phyloP scores from a whole-genome alignment of 2,113 vertebrate species.

The Eclectus roratus region DNA sequence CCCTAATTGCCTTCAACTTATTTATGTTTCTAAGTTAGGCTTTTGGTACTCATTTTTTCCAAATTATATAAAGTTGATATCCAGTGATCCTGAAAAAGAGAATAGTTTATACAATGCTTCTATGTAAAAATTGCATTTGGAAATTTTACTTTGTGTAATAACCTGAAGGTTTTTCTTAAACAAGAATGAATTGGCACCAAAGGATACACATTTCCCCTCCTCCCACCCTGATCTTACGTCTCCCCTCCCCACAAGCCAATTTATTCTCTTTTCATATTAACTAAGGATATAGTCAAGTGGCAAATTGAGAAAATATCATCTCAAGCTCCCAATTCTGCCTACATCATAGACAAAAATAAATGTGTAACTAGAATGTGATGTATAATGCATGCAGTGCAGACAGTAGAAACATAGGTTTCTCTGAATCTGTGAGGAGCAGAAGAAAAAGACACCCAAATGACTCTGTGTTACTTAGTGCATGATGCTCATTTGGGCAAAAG shows the following conservation, averaged over 20 bases:
- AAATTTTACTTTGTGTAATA: neutral
- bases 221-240: neutral
- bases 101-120: neutral
- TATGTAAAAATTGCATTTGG: neutral
- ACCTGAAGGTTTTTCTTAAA: neutral
- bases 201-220: rapidly evolving
- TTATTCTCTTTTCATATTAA: neutral
- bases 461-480: neutral
- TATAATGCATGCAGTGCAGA: neutral
- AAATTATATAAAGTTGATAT: neutral
- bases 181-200: neutral
- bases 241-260: neutral
- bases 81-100: neutral
- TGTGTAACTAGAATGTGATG: neutral
- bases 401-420: neutral
- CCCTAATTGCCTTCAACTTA: neutral
- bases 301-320: neutral
- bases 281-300: neutral
- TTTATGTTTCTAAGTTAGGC: neutral
- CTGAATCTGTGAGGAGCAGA: neutral
- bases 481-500: neutral
- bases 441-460: neutral
- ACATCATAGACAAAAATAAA: constrained; percentile 21
- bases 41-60: neutral
- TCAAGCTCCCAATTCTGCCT: constrained; percentile 8